phyloP scores from a whole-genome alignment of 2,888 invertebrate genomes.

The Hedya salicella region DNA sequence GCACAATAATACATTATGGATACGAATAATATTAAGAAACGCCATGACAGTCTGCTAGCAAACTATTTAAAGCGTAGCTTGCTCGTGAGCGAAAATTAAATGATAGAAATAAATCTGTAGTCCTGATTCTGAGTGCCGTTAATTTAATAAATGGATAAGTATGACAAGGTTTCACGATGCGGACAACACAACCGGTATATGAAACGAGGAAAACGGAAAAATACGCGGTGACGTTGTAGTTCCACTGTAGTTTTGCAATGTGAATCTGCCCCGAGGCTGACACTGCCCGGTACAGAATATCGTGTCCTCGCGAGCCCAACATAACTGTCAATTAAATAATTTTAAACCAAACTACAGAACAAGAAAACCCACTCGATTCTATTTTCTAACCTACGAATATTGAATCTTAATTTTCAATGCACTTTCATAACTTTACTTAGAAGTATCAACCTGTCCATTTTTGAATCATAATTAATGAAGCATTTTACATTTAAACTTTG shows the following conservation, averaged over 20 bases:
- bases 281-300: conserved; percentile 43
- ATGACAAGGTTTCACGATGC: too few relatives aligned
- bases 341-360: conserved; percentile 37
- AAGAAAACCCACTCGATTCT: conserved; percentile 45
- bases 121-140: conserved; percentile 4
- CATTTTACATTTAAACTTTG: too few relatives aligned
- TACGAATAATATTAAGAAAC: conserved; percentile 6
- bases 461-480: too few relatives aligned
- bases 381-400: conserved; percentile 56
- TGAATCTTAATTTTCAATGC: conserved; percentile 57
- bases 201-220: background rate
- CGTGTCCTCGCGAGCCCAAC: conserved; percentile 42
- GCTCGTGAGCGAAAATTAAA: conserved; percentile 32
- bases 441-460: conserved; percentile 56
- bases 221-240: conserved; percentile 4
- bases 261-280: conserved; percentile 34
- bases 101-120: conserved; percentile 21
- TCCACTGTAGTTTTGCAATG: conserved; percentile 21
- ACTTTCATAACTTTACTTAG: conserved; percentile 44
- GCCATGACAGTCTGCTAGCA: background rate
- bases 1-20: background rate
- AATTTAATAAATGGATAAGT: background rate
- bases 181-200: background rate
- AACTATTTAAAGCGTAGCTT: conserved; percentile 18
- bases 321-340: conserved; percentile 46